Evolutionary conservation across 2,113 vertebrate genomes (phyloP), one percentile per base, ranked within the genome.

Genomic region (Potamarius usumacintae): DNA sequence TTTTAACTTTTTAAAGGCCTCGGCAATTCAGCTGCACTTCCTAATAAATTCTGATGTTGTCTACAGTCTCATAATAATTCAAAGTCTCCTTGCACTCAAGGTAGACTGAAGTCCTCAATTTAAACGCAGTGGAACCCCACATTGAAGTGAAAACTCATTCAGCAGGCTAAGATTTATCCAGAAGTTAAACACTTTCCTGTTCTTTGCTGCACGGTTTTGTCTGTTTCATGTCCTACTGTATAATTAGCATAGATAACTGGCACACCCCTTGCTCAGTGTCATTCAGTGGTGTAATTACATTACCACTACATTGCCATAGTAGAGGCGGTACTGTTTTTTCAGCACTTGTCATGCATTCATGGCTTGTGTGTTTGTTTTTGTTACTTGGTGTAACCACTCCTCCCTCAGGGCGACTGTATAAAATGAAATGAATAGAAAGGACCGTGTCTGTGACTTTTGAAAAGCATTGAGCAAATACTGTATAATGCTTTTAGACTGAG

Each of bases 231-330:
- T 85, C 89, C 55, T 84, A 91, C 90, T 82, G 85, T 93, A 48
- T 94, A 90, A 94, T 94, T 93, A 93, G 74, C n/a, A 71, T 71
- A 76, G 60, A 89, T 53, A 80, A 82, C 84, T 52, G 89, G 10
- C 91, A 92, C 91, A 62, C 91, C 89, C 90, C 87, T 84, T 80
- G 85, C 76, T 72, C 12, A n/a, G 30, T 72, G 86, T 80, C 87
- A 92, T 72, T 74, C 82, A 85, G 53, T 55, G 50, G 83, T 87
- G 86, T 88, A 88, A 83, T 88, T 89, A 88, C 84, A 87, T 76
- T 86, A 84, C 87, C 25, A 25, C 84, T 58, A 15, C 71, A 63
- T 30, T 85, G 80, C 91, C 90, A 84, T 92, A 90, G 88, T 82
- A 89, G 91, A 90, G 88, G 87, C 48, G 57, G 87, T 69, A 77